These are phyloP conservation scores for Thymelicus sylvestris DNA, from an alignment of 2,888 invertebrate species.

Conservation along the genomic window DNA sequence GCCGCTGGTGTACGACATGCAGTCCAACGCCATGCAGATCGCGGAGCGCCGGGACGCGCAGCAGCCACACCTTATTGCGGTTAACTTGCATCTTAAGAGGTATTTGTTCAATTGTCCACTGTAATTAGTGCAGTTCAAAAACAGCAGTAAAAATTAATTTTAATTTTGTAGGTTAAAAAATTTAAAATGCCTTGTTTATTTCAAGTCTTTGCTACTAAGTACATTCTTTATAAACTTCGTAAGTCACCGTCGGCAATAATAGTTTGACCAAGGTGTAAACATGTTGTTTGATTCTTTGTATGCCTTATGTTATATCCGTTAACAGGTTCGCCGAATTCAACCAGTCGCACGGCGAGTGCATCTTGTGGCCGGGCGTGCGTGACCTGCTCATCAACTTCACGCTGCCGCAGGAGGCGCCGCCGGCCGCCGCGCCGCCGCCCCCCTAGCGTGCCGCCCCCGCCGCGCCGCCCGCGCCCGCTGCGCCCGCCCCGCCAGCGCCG, in stretches of 20 bases:
- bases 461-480: constrained; percentile 45
- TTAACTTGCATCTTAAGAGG: constrained; percentile 79
- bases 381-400: constrained; percentile 94
- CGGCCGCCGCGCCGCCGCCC: constrained; percentile 71
- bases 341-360: constrained; percentile 92
- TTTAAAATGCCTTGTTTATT: too few species aligned
- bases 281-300: too few species aligned
- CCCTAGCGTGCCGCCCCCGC: constrained; percentile 51
- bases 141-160: too few species aligned
- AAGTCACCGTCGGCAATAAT: too few species aligned
- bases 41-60: constrained; percentile 91
- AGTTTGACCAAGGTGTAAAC: too few species aligned
- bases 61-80: constrained; percentile 79
- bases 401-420: constrained; percentile 91
- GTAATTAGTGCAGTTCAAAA: too few species aligned
- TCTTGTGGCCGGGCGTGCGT: constrained; percentile 95
- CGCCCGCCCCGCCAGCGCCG: constrained; percentile 45
- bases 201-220: too few species aligned
- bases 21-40: constrained; percentile 93
- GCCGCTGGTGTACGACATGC: constrained; percentile 95
- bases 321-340: constrained; percentile 90
- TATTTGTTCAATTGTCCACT: constrained; percentile 41
- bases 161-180: too few species aligned
- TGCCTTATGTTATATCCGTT: too few species aligned
- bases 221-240: too few species aligned